Evolutionary conservation across 2,113 vertebrate species (phyloP), one percentile per base, ranked within the genome.

Genomic region (Boleophthalmus pectinirostris): DNA sequence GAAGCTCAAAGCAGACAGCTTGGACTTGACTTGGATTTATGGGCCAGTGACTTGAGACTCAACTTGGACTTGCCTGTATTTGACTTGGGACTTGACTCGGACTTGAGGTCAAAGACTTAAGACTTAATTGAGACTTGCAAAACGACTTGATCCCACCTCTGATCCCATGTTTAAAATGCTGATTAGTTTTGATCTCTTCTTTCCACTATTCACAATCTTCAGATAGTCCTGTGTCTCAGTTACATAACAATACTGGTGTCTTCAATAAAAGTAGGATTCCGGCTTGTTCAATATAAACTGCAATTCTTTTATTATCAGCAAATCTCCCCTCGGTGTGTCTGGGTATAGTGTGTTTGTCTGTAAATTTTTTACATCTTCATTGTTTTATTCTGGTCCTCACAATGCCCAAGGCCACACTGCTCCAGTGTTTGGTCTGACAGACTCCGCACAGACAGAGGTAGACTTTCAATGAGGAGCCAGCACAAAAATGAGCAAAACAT

Each of bases 351-450:
- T 54, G 18, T 60, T 18, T 66, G 1, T 74, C 64, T 70, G 51
- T 73, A 64, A 38, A 64, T 20, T 9, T 33, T 45, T 16, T 16
- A 1, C 45, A 35, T 47, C n/a, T n/a, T 29, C 68, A 70, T 23
- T 80, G 64, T 67, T 47, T 60, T 79, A 8, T 51, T 54, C 29
- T 65, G 47, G 71, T 82, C 75, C 70, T 70, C 57, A 72, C 69
- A 70, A 68, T 69, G 72, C 85, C 65, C 0, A 69, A 23, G 80
- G 87, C 65, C 2, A 70, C 56, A 49, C 70, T 53, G 73, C 74
- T 75, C 82, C 77, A 5, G n/a, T n/a, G n/a, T n/a, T n/a, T n/a
- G n/a, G 4, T 29, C 29, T 29, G 4, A 29, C 47, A 77, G 61
- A 64, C 61, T 65, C 54, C 68, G 43, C 74, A 70, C 72, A n/a